phyloP scores from a whole-genome alignment of 2,113 vertebrate species.

The Falco punctatus region DNA sequence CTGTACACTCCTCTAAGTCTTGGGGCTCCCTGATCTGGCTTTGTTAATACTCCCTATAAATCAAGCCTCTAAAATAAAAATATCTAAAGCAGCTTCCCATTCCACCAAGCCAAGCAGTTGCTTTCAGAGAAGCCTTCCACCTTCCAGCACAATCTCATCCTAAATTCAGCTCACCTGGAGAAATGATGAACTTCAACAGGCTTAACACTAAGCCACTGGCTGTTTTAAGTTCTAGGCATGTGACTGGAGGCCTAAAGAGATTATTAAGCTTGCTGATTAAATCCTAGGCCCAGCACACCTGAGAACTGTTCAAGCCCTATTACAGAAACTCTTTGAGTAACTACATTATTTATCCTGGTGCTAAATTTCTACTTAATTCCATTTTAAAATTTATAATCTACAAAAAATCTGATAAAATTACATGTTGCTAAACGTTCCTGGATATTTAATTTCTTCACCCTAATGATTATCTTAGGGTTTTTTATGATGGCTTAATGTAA shows the following conservation, averaged over 20 bases:
- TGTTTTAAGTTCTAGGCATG: not conserved
- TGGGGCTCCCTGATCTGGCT: not conserved
- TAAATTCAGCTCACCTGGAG: slow-evolving; percentile 12
- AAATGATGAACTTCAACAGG: not conserved
- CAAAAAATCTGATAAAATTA: not conserved
- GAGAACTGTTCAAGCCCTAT: not conserved
- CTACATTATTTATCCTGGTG: not conserved
- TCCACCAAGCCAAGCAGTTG: not conserved
- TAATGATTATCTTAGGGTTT: not conserved
- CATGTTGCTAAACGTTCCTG: not conserved
- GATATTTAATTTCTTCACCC: not conserved
- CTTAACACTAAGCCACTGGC: not conserved
- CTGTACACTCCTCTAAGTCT: not conserved
- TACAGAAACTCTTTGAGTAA: not conserved
- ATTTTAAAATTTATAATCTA: not conserved
- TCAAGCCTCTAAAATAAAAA: not conserved
- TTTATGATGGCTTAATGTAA: not conserved
- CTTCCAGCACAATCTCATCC: not conserved
- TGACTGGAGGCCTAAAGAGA: not conserved
- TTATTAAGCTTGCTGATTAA: not conserved
- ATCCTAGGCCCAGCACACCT: slow-evolving; percentile 12
- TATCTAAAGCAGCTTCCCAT: not conserved
- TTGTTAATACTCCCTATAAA: not conserved
- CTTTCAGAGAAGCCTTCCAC: not conserved
- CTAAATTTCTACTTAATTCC: not conserved